phyloP scores from a whole-genome alignment of 2,797 vertebrate genomes.

The Urocyon cinereoargenteus region DNA sequence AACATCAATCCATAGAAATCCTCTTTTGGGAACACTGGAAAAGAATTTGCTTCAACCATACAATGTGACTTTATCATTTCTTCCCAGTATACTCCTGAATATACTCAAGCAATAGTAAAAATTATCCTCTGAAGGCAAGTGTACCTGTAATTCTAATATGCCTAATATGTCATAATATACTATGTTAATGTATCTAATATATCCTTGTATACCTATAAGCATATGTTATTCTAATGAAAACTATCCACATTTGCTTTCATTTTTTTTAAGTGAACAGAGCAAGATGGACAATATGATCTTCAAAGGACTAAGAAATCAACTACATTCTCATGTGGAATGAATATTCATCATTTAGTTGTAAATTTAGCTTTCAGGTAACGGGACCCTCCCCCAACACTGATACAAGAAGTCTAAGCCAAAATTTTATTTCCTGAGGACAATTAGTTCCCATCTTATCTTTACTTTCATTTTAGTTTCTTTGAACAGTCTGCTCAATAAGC shows the following conservation, averaged over 20 bases:
- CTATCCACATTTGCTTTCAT: neutral
- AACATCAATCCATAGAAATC: neutral
- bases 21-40: neutral
- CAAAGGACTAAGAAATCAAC: constrained; percentile 47
- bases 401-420: constrained; percentile 33
- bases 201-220: neutral
- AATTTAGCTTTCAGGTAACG: neutral
- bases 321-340: neutral
- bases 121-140: neutral
- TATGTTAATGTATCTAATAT: neutral
- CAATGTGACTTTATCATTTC: constrained; percentile 13
- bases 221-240: constrained; percentile 56
- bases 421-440: constrained; percentile 42
- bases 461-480: constrained; percentile 50
- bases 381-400: neutral
- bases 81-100: neutral
- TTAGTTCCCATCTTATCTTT: constrained; percentile 46
- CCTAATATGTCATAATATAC: neutral
- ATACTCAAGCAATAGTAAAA: neutral
- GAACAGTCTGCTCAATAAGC: neutral
- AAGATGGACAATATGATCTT: neutral
- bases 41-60: constrained; percentile 25
- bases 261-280: neutral
- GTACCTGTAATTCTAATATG: neutral
- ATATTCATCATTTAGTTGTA: constrained; percentile 26